phyloP scores from a whole-genome alignment of 2,113 vertebrate species.

The Girardinichthys multiradiatus region DNA sequence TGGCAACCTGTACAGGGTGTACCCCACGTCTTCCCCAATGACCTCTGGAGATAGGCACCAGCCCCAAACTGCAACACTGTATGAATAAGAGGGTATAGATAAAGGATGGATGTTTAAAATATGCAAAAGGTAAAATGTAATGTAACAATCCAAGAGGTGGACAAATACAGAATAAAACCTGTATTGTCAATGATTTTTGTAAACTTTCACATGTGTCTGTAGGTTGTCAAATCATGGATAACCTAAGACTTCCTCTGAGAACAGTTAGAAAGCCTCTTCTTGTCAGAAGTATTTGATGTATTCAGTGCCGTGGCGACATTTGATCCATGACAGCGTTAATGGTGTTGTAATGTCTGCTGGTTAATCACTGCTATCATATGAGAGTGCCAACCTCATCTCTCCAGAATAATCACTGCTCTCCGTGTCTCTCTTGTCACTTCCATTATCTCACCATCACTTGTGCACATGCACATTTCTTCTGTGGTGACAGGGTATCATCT shows the following conservation, averaged over 20 bases:
- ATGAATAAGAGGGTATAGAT: neutral
- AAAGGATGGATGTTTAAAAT: too few species aligned
- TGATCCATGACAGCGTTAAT: conserved; percentile 51
- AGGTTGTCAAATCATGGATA: neutral
- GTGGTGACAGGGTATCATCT: conserved; percentile 17
- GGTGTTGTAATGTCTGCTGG: conserved; percentile 45
- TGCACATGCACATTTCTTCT: conserved; percentile 13
- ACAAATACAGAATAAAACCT: neutral
- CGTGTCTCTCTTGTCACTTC: conserved; percentile 37
- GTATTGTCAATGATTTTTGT: neutral
- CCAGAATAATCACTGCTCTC: conserved; percentile 48
- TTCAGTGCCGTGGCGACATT: conserved; percentile 39
- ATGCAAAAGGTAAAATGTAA: too few species aligned
- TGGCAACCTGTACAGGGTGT: too few species aligned
- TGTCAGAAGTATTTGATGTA: conserved; percentile 16
- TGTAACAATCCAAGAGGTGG: too few species aligned
- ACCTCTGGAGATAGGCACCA: neutral
- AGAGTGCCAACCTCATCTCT: conserved; percentile 54
- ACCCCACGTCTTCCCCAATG: neutral
- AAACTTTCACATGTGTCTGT: neutral
- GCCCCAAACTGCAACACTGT: neutral
- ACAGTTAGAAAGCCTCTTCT: neutral
- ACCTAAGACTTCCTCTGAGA: neutral
- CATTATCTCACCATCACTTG: conserved; percentile 40
- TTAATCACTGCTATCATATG: conserved; percentile 58